Conservation (phyloP, 2,113 vertebrate species). For the Peromyscus polionotus region DNA sequence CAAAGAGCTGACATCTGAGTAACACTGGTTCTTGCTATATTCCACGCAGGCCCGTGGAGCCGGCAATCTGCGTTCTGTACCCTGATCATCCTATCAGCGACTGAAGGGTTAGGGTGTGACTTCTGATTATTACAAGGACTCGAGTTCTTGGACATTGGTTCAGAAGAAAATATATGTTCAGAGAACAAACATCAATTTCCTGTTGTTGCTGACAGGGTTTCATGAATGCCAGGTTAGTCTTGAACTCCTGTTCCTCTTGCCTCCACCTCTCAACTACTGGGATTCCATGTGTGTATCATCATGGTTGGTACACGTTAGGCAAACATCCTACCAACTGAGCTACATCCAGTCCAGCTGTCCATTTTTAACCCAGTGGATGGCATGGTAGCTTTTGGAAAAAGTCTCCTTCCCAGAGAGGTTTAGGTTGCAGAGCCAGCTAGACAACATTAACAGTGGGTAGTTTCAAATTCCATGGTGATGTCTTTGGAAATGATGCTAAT, state of each 20-base stretch:
- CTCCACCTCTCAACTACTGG: background rate
- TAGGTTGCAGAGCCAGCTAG: background rate
- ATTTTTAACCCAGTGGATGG: constrained; percentile 33
- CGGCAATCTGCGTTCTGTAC: no score
- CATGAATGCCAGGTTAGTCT: background rate
- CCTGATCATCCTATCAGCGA: background rate
- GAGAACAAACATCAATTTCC: background rate
- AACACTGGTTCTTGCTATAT: background rate
- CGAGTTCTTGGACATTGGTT: background rate
- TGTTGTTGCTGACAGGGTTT: background rate
- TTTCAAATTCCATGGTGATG: background rate
- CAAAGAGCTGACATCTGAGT: background rate
- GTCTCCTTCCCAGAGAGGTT: background rate
- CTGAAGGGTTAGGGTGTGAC: background rate
- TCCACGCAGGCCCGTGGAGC: background rate
- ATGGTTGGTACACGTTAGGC: no score
- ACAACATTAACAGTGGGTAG: background rate
- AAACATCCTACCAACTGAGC: background rate
- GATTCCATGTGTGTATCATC: background rate
- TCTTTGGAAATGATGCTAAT: constrained; percentile 58
- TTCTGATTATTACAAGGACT: background rate
- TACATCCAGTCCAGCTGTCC: background rate
- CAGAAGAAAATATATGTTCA: background rate
- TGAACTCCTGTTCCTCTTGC: background rate
- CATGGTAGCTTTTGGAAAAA: background rate